Evolutionary conservation across 2,113 vertebrate species (phyloP), one percentile per base, ranked within the genome.

Genomic region (Aspiorhynchus laticeps): DNA sequence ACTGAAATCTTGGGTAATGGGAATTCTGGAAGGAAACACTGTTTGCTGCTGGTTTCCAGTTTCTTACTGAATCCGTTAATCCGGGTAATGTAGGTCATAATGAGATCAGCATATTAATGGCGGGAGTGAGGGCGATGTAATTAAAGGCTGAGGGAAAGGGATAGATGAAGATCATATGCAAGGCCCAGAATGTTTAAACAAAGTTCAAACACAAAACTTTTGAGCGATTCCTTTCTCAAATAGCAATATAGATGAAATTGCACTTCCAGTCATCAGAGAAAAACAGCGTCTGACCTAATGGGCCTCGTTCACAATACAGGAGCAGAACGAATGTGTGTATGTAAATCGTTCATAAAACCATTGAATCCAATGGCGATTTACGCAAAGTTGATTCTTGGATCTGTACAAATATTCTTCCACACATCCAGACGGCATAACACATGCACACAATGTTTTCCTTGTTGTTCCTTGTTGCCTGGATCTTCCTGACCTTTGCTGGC

Each of bases 11-110:
- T 85, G 21, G 38, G 61, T 81, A 76, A 89, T 87, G 65, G 65
- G 76, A 48, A 21, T 28, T 74, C 36, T 24, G 76, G 53, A 74
- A 28, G 33, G 73, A 73, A 69, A 51, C 41, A 56, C 9, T 48
- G 53, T 56, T 43, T 43, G 56, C 95, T 96, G 97, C 91, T 95
- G 85, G 93, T 94, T 95, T 96, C 96, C 93, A 92, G 94, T 95
- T 96, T 96, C 95, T 89, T 89, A 77, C 86, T 83, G 63, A 89
- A 88, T 90, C 90, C 91, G 93, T 87, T 88, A 91, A 85, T 90
- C 88, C 31, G 86, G 90, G 92, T 93, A 93, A 93, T 95, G 92
- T 91, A 91, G 85, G 86, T 89, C 90, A 90, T 94, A 94, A 94
- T 94, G 48, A 92, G 89, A 94, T 94, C 91, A 94, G 91, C 92